Evolutionary conservation across 2,797 vertebrate species (phyloP), one percentile per base, ranked within the genome.

Genomic region (Sciurus carolinensis): DNA sequence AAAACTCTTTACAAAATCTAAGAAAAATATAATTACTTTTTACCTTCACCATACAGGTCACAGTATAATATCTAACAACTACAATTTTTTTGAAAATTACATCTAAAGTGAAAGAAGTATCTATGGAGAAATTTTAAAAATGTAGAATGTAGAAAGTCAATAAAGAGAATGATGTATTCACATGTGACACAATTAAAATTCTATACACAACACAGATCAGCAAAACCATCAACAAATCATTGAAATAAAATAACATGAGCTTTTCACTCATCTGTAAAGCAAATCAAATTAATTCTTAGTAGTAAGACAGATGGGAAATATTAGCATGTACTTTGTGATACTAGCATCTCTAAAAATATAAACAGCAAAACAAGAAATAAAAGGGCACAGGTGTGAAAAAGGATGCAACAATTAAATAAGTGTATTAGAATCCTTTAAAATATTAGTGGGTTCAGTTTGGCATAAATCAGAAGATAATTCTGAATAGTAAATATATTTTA

Each of bases 171-270:
- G 95, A 98, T 97, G 91, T 96, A 12, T 0, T 96, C 80, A 96
- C 94, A 81, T 77, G 90, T 96, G 66, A 96, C 77, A 95, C 97
- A 97, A 83, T 94, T 97, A 95, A 88, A n/a, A 97, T 98, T 98
- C 96, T 96, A 95, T 95, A 86, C 92, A 94, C 87, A 90, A 90
- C 11, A 96, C 95, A 96, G 97, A 96, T 64, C 96, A 97, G 90
- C 95, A 97, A 98, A 96, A 94, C 90, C 96, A 96, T 97, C 96
- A 97, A 87, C 2, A 36, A 73, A 89, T 57, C 96, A 73, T 62
- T 54, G 80, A n/a, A 96, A 59, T 83, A 92, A 98, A 98, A 98
- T 98, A 85, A 73, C 82, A 93, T 91, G 13, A 54, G 76, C 73
- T 95, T 81, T 96, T 94, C 84, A 87, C 82, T 24, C 67, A 75